A percentile compares a stretch with the other conserved stretches of the same genome.
These are phyloP conservation scores for Zoanthus solanderi DNA, from an alignment of 92 coral and sea anemone species.

Conservation along the genomic window DNA sequence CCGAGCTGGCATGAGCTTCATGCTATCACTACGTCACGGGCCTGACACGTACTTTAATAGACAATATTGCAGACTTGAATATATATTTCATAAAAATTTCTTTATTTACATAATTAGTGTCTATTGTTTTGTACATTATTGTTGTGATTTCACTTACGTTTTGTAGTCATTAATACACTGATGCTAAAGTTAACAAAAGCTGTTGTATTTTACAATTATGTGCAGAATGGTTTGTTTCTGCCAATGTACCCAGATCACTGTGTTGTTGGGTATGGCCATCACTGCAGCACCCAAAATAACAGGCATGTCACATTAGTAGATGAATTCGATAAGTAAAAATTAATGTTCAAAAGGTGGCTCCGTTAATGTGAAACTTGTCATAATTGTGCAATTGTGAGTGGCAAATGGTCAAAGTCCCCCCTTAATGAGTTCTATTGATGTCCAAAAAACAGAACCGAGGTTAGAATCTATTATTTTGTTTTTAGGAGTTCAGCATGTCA, in stretches of 20 bases:
- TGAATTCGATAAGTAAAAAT: slow-evolving; percentile 3
- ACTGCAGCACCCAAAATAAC: slow-evolving; percentile 22
- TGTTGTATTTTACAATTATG: neutral
- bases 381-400: too few species aligned
- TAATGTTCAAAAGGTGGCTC: neutral
- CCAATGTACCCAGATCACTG: slow-evolving; percentile 44
- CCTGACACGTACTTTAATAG: too few species aligned
- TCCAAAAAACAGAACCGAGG: neutral
- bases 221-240: slow-evolving; percentile 3
- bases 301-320: slow-evolving; percentile 26
- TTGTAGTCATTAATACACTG: neutral
- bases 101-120: too few species aligned
- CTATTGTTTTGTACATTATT: slow-evolving; percentile 11
- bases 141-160: neutral
- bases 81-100: slow-evolving; percentile 16
- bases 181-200: neutral
- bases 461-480: slow-evolving; percentile 4
- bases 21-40: too few species aligned
- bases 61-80: too few species aligned
- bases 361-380: slow-evolving; percentile 9
- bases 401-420: too few species aligned
- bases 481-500: slow-evolving; percentile 73
- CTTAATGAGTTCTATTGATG: too few species aligned
- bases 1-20: too few species aligned
- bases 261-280: slow-evolving; percentile 27